Base-by-base conservation (phyloP, 1,140 invertebrate species). In the Alviniconcha marisindica region DNA sequence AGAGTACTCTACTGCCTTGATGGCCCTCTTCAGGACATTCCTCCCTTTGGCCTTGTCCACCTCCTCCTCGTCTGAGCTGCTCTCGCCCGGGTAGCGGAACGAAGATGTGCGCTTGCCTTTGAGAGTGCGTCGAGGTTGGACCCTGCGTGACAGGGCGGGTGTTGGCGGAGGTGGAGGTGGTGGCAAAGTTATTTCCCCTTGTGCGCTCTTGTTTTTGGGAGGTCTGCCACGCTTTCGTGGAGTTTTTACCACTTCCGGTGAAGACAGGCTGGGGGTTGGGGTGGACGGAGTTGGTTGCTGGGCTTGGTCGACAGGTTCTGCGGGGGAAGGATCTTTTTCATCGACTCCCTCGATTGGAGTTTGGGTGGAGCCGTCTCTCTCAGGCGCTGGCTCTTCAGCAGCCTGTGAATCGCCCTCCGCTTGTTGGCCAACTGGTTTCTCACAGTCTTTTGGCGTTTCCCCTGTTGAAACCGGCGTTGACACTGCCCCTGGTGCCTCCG, bases 51-150 rank as follows among this genome's bases (percentile, higher is more conserved):
- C 40, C 28, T 60, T 77, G 21, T 78, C 81, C 42, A 78, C 82
- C 14, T 40, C 63, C 10, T 69, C 60, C 2, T 56, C 69, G 38
- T 81, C 60, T 12, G 78, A 80, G 56, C 36, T 60, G 56, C 78
- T 80, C 28, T 80, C 63, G n/a, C 82, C 81, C 31, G 54, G 73
- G 73, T 74, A 76, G 10, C 56, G 33, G 54, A 83, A 74, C 15
- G 71, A 60, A n/a, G 85, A 81, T 5, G 84, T 88, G 28, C 87
- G 77, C 28, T 77, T 86, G 3, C 88, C 87, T 79, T 87, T 86
- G 21, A 84, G 74, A 38, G 84, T 84, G 44, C 89, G 48, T n/a
- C 84, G 83, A n/a, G 88, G 88, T 66, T 87, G 83, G 24, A 89
- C 83, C 36, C 87, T 28, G 1, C 44, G 24, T 10, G 60, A 44